Conservation (phyloP, 2,113 vertebrate genomes). For the Argyrosomus japonicus region DNA sequence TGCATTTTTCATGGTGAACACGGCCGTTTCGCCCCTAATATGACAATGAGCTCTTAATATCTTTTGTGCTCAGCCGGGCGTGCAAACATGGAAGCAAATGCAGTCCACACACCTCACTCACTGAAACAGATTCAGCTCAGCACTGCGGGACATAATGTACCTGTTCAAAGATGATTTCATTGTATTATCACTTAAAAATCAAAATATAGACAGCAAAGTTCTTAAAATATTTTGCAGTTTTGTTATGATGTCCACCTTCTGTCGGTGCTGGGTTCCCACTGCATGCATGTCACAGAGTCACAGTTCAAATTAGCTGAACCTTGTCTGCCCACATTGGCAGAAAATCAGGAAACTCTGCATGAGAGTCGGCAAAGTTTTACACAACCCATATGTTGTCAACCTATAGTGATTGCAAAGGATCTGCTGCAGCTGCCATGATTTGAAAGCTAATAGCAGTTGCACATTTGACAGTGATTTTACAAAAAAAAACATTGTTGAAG, state of each 20-base stretch:
- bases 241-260: background rate
- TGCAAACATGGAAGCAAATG: background rate
- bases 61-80: constrained; percentile 24
- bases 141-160: background rate
- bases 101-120: background rate
- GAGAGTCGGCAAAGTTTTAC: no score
- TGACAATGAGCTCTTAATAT: constrained; percentile 22
- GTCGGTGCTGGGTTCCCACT: background rate
- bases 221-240: background rate
- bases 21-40: constrained; percentile 26
- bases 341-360: background rate
- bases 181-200: background rate
- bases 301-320: background rate
- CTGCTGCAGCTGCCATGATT: background rate
- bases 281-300: background rate
- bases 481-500: background rate
- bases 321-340: background rate
- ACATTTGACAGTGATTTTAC: background rate
- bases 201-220: background rate
- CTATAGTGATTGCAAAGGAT: background rate
- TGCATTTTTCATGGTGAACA: constrained; percentile 72
- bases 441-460: background rate
- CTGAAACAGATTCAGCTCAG: constrained; percentile 1
- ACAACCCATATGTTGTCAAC: no score
- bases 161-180: background rate